Conservation (phyloP, 2,113 vertebrate species). For the cattle (Bos taurus) region ARS-UCD2.0 NC_037334.1:93704001-93704500, state of each 20-base stretch:
- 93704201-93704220: not conserved
- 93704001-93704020: not conserved
- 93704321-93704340: not conserved
- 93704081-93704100: not conserved
- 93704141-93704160: constrained; percentile 18
- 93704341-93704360: not conserved
- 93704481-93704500: not conserved
- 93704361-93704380: not conserved
- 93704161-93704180: constrained; percentile 9
- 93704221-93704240: constrained; percentile 41
- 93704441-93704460: fast-evolving
- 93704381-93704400: not conserved
- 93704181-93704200: not conserved
- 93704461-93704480: not conserved
- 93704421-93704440: not conserved
- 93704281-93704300: constrained; percentile 31
- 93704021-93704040: not conserved
- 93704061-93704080: not conserved
- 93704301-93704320: constrained; percentile 3
- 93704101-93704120: not conserved
- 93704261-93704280: constrained; percentile 20
- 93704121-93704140: constrained; percentile 30
- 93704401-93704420: not conserved
- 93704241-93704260: constrained; percentile 44
- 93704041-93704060: not conserved